phyloP scores from a whole-genome alignment of 2,113 vertebrate genomes.

The Ibidorhyncha struthersii region DNA sequence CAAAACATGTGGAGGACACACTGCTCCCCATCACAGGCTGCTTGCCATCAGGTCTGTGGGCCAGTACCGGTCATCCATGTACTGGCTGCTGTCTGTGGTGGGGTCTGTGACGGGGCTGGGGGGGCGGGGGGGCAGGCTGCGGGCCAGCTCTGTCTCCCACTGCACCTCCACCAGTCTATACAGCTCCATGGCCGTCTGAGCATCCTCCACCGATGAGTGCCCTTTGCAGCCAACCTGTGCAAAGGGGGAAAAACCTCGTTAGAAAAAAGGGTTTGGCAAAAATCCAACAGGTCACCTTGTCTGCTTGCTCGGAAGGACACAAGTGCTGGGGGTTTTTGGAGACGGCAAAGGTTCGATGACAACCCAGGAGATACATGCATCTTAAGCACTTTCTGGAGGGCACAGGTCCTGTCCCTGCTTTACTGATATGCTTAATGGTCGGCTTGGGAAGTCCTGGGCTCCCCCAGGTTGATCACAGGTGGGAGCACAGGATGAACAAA shows the following conservation, averaged over 20 bases:
- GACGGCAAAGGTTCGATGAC: background rate
- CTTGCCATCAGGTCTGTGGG: constrained; percentile 75
- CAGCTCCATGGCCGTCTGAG: constrained; percentile 87
- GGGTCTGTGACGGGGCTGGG: constrained; percentile 32
- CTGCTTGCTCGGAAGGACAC: background rate
- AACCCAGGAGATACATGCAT: background rate
- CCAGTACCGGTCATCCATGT: constrained; percentile 94
- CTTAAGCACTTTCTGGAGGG: background rate
- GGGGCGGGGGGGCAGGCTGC: background rate
- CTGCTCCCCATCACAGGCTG: background rate
- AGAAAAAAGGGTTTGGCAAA: background rate
- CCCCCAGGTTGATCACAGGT: background rate
- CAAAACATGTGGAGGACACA: fast-evolving
- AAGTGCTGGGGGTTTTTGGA: background rate
- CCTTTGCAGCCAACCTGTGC: constrained; percentile 80
- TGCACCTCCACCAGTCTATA: constrained; percentile 90
- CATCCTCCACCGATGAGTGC: constrained; percentile 92
- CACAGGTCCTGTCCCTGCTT: background rate
- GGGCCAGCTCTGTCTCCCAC: constrained; percentile 82
- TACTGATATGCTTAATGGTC: background rate
- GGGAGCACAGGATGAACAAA: background rate
- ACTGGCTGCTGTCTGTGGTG: constrained; percentile 72
- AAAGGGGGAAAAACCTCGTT: background rate
- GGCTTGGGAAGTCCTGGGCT: background rate
- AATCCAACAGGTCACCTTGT: background rate